These are phyloP conservation scores for Cremastinae sp. DNA, from an alignment of 2,888 invertebrate species.

Conservation along the genomic window DNA sequence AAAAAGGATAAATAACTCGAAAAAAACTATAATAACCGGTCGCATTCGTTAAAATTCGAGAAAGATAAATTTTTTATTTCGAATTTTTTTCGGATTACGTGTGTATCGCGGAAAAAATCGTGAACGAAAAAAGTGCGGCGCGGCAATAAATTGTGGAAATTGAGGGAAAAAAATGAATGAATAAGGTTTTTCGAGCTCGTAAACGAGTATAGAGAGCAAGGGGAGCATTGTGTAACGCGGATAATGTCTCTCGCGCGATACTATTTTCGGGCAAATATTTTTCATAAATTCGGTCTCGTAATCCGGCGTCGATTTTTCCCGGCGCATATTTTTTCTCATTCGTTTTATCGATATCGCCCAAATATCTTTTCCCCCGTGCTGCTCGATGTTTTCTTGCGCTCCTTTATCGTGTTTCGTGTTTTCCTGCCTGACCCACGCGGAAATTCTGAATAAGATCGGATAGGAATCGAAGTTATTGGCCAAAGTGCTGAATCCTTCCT, in stretches of 20 bases:
- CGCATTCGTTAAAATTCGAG: too few species aligned
- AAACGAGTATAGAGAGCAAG: too few species aligned
- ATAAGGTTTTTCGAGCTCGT: too few species aligned
- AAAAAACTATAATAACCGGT: too few species aligned
- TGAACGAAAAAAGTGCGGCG: background rate
- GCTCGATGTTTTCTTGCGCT: background rate
- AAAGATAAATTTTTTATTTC: too few species aligned
- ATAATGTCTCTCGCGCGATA: too few species aligned
- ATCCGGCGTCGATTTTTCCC: background rate
- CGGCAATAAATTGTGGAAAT: background rate
- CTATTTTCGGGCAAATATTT: too few species aligned
- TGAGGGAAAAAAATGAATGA: background rate
- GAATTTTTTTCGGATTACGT: too few species aligned
- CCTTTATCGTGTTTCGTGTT: background rate
- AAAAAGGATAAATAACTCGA: too few species aligned
- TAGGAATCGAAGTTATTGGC: background rate
- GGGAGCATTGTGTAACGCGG: too few species aligned
- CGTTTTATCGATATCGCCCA: conserved; percentile 17
- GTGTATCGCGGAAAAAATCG: background rate
- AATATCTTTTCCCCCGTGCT: background rate
- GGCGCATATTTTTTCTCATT: background rate
- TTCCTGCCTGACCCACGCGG: background rate
- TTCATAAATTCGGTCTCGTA: background rate
- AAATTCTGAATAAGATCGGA: conserved; percentile 7
- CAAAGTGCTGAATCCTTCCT: conserved; percentile 14